Conservation (phyloP, 2,797 vertebrate genomes). For the Falco biarmicus region DNA sequence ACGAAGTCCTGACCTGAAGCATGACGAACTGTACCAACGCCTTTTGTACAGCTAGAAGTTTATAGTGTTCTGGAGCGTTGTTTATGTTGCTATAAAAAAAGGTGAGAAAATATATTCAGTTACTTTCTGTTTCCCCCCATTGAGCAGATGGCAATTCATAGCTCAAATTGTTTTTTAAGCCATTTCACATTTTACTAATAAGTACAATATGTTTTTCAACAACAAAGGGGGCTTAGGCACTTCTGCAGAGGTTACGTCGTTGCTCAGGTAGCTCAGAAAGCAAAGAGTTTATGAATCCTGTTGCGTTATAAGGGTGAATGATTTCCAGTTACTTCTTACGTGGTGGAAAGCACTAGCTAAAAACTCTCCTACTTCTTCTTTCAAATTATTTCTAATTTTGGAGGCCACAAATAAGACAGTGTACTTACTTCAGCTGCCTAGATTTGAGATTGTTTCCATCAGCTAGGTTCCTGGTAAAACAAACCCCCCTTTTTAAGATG, state of each 20-base stretch:
- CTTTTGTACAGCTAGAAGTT: conserved; percentile 61
- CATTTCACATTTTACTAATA: conserved; percentile 81
- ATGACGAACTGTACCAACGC: conserved; percentile 56
- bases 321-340: conserved; percentile 29
- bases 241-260: conserved; percentile 56
- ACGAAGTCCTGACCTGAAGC: conserved; percentile 69
- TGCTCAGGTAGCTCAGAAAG: conserved; percentile 67
- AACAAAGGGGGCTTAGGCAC: conserved; percentile 58
- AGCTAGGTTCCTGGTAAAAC: conserved; percentile 39
- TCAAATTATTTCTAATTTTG: conserved; percentile 54
- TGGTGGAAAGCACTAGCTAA: conserved; percentile 3
- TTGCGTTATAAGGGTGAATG: conserved; percentile 13
- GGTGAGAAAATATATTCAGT: conserved; percentile 81
- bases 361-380: conserved; percentile 61
- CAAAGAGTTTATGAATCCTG: conserved; percentile 51
- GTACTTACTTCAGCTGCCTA: neutral
- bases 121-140: conserved; percentile 76
- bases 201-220: conserved; percentile 79
- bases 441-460: conserved; percentile 46
- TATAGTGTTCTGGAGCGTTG: conserved; percentile 75
- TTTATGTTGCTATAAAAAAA: conserved; percentile 80
- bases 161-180: conserved; percentile 79
- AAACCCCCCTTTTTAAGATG: conserved; percentile 63
- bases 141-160: conserved; percentile 79
- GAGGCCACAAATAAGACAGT: neutral